A percentile compares a stretch with the other conserved stretches of the same genome.
phyloP scores from a whole-genome alignment of 2,888 invertebrate species.

The Ornithoptera alexandrae region DNA sequence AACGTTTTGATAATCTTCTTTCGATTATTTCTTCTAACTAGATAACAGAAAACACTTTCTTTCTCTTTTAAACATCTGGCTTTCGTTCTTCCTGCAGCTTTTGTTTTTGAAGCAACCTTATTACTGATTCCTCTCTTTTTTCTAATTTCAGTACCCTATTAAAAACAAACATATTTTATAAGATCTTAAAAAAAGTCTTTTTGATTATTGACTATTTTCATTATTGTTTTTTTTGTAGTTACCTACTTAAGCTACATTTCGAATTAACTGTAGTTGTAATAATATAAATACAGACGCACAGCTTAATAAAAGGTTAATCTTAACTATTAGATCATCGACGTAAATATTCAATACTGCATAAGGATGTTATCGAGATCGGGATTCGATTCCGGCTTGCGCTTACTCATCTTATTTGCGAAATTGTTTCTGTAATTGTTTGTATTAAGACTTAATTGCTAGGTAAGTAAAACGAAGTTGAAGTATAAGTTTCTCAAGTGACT shows the following conservation, averaged over 20 bases:
- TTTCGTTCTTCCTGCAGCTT: too few relatives aligned
- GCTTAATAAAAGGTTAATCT: slow-evolving; percentile 24
- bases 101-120: too few relatives aligned
- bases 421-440: slow-evolving; percentile 17
- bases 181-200: too few relatives aligned
- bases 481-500: not conserved
- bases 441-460: not conserved
- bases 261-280: slow-evolving; percentile 21
- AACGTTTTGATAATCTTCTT: too few relatives aligned
- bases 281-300: slow-evolving; percentile 17
- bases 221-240: not conserved
- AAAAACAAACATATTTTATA: too few relatives aligned
- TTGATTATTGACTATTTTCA: too few relatives aligned
- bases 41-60: too few relatives aligned
- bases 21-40: too few relatives aligned
- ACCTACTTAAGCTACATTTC: slow-evolving; percentile 4
- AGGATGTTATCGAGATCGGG: slow-evolving; percentile 41
- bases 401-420: slow-evolving; percentile 46
- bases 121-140: too few relatives aligned
- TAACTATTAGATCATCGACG: slow-evolving; percentile 40
- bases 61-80: too few relatives aligned
- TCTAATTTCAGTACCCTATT: too few relatives aligned
- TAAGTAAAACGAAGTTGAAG: not conserved
- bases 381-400: slow-evolving; percentile 50
- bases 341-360: slow-evolving; percentile 37